Evolutionary conservation across 2,888 invertebrate genomes (phyloP).

Genomic region (Drosophila bunnanda): DNA sequence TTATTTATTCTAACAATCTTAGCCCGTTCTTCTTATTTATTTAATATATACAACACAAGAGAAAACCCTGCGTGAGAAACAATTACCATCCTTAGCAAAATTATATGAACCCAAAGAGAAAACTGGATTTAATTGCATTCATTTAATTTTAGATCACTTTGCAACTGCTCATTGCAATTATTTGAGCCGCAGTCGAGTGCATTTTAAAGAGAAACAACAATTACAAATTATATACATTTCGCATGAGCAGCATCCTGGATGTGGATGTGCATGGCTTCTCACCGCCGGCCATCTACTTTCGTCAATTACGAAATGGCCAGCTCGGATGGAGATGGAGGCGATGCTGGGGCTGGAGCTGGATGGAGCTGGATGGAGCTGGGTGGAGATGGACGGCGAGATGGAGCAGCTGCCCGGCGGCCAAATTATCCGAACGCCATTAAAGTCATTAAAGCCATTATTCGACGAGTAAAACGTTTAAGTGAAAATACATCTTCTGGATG

Average conservation of each 20-base stretch:
- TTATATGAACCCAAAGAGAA: constrained; percentile 15
- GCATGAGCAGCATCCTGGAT: constrained; percentile 45
- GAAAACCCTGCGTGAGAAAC: not conserved
- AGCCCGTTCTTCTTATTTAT: not conserved
- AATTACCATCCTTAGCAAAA: constrained; percentile 1
- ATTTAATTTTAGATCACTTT: constrained; percentile 32
- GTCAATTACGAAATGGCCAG: constrained; percentile 68
- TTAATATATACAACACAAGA: not conserved
- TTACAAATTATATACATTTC: constrained; percentile 68
- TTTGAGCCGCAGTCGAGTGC: constrained; percentile 52
- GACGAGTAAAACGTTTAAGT: constrained; percentile 79
- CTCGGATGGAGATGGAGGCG: not conserved
- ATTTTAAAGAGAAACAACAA: constrained; percentile 63
- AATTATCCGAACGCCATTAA: constrained; percentile 78
- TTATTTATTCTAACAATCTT: too few species aligned
- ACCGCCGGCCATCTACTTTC: constrained; percentile 67
- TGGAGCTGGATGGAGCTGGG: constrained; percentile 4
- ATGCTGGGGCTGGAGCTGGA: not conserved
- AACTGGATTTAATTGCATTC: constrained; percentile 34
- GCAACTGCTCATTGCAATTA: constrained; percentile 42
- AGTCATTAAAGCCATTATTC: constrained; percentile 79
- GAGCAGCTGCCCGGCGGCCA: constrained; percentile 62
- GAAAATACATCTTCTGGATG: constrained; percentile 74
- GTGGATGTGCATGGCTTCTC: constrained; percentile 34
- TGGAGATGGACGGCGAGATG: constrained; percentile 8